A percentile compares a stretch with the other conserved stretches of the same genome.
Evolutionary conservation across 2,113 vertebrate genomes (phyloP).

Genomic region (Sorex fumeus): DNA sequence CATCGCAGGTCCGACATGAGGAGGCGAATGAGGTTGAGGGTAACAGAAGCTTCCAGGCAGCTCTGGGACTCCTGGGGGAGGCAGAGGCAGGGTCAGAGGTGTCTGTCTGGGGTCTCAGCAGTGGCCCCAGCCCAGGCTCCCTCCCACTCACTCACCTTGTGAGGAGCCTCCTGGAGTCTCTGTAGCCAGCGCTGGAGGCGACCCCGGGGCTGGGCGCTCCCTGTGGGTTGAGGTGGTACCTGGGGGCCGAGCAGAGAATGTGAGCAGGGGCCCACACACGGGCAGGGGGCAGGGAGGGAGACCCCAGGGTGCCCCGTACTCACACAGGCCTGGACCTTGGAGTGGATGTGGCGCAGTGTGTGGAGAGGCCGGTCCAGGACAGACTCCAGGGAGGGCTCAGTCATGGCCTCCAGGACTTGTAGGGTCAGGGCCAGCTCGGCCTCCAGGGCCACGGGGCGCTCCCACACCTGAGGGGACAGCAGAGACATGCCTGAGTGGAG

Average conservation of each 20-base stretch:
- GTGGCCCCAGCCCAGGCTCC: too few species aligned
- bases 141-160: not conserved
- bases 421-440: too few species aligned
- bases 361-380: not conserved
- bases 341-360: not conserved
- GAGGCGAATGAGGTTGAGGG: not conserved
- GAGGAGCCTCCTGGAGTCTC: not conserved
- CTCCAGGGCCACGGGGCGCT: not conserved
- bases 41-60: constrained; percentile 62
- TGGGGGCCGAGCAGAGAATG: not conserved
- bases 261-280: not conserved
- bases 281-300: not conserved
- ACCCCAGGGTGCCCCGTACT: too few species aligned
- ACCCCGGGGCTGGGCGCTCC: rapidly evolving
- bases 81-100: not conserved
- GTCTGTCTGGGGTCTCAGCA: too few species aligned
- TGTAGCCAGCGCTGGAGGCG: not conserved
- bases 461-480: too few species aligned
- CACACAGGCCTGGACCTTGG: constrained; percentile 26
- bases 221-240: not conserved
- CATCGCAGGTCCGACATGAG: not conserved
- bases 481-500: too few species aligned
- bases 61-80: constrained; percentile 31
- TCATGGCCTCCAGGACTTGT: too few species aligned
- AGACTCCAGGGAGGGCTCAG: too few species aligned